phyloP scores from a whole-genome alignment of 2,113 vertebrate species.

The Corvus cornix region DNA sequence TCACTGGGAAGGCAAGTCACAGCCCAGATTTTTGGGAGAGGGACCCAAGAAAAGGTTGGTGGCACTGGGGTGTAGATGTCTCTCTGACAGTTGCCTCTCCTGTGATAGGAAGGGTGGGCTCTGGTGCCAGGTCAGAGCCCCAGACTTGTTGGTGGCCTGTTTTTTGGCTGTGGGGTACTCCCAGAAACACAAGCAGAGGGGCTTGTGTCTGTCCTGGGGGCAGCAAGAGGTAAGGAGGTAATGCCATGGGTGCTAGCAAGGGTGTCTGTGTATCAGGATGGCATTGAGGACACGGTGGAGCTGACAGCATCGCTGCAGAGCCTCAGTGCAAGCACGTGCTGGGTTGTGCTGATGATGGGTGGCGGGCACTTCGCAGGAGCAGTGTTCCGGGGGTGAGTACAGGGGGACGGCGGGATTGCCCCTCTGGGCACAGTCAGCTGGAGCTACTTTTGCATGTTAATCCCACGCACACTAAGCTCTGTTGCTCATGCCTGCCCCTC shows the following conservation, averaged over 20 bases:
- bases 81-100: not conserved
- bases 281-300: constrained; percentile 25
- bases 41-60: not conserved
- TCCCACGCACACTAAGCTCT: rapidly evolving
- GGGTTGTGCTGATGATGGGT: constrained; percentile 92
- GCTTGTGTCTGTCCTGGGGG: not conserved
- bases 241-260: not conserved
- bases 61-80: not conserved
- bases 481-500: not conserved
- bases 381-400: constrained; percentile 87
- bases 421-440: not conserved
- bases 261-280: constrained; percentile 21
- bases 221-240: not conserved
- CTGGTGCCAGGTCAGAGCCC: not conserved
- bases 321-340: constrained; percentile 61
- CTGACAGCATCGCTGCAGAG: constrained; percentile 71
- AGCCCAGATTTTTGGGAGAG: not conserved
- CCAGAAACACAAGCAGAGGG: not conserved
- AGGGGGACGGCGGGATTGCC: not conserved
- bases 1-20: constrained; percentile 77
- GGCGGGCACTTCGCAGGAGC: constrained; percentile 96
- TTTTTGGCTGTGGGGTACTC: not conserved
- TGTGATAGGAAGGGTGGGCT: not conserved
- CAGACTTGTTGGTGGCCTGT: not conserved
- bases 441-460: not conserved